Percentiles rank a stretch among this genome's conserved stretches.
These are phyloP conservation scores for Cercopithecus hamlyni DNA, from an alignment of 2,797 vertebrate species.

Conservation along the genomic window DNA sequence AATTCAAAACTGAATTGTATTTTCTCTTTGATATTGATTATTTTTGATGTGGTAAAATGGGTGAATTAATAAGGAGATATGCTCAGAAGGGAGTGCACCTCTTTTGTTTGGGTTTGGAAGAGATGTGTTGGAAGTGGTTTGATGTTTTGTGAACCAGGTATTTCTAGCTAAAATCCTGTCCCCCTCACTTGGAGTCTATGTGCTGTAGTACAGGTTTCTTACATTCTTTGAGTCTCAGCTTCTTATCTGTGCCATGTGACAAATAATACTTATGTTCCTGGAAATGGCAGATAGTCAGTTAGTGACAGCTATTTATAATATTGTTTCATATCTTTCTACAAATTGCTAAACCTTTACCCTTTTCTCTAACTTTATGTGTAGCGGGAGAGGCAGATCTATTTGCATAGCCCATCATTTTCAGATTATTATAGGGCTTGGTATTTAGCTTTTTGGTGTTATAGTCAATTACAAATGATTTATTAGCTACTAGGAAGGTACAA, in stretches of 20 bases:
- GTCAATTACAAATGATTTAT: constrained; percentile 77
- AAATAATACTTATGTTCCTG: neutral
- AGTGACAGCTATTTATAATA: constrained; percentile 11
- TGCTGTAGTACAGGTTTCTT: neutral
- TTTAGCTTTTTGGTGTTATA: constrained; percentile 78
- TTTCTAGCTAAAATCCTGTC: neutral
- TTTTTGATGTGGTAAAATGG: constrained; percentile 46
- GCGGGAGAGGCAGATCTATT: constrained; percentile 63
- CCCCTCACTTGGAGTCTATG: neutral
- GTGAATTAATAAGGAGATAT: neutral
- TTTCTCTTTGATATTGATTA: constrained; percentile 53
- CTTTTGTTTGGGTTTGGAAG: constrained; percentile 35
- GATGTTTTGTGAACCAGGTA: neutral
- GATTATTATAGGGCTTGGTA: constrained; percentile 74
- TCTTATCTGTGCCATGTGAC: neutral
- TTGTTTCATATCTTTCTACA: constrained; percentile 35
- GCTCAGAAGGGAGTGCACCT: constrained; percentile 44
- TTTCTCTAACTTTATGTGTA: constrained; percentile 66
- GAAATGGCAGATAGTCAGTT: neutral
- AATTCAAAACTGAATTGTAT: constrained; percentile 28
- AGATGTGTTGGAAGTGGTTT: neutral
- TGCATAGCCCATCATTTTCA: constrained; percentile 71
- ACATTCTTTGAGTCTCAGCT: neutral
- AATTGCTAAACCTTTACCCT: constrained; percentile 54
- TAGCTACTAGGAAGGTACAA: constrained; percentile 60